Conservation (phyloP, 2,888 invertebrate genomes). For the Osmoderma eremita region DNA sequence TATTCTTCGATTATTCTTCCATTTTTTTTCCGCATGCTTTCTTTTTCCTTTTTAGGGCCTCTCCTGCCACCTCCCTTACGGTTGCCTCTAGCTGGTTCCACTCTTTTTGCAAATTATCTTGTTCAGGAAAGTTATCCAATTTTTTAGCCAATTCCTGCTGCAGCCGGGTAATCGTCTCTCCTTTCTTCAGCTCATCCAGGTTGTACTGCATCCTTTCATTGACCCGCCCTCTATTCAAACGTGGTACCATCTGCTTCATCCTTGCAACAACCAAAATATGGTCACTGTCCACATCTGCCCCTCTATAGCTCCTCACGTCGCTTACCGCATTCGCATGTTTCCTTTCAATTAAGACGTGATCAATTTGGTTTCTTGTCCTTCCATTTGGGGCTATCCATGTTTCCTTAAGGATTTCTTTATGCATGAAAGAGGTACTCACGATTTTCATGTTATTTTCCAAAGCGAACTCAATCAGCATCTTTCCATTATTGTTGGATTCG, state of each 20-base stretch:
- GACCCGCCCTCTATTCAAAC: not conserved
- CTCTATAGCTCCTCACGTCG: slow-evolving; percentile 9
- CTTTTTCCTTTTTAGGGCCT: no score
- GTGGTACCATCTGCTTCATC: not conserved
- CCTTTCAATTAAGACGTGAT: slow-evolving; percentile 30
- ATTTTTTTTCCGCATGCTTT: no score
- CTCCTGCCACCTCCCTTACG: no score
- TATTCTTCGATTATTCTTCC: no score
- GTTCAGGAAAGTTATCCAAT: not conserved
- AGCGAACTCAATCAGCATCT: not conserved
- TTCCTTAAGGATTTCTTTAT: not conserved
- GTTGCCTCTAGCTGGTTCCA: no score
- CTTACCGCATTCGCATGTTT: not conserved
- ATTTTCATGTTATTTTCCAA: not conserved
- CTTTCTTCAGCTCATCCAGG: not conserved
- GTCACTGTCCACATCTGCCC: slow-evolving; percentile 13
- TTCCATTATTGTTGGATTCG: not conserved
- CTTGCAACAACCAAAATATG: not conserved
- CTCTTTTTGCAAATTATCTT: no score
- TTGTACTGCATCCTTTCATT: not conserved
- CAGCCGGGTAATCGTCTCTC: not conserved
- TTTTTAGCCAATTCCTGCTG: not conserved
- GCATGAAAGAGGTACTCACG: not conserved
- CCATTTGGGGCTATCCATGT: slow-evolving; percentile 35
- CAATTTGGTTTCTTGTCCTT: slow-evolving; percentile 37